Conservation (phyloP, 2,797 vertebrate species). For the Pseudochromis fuscus region DNA sequence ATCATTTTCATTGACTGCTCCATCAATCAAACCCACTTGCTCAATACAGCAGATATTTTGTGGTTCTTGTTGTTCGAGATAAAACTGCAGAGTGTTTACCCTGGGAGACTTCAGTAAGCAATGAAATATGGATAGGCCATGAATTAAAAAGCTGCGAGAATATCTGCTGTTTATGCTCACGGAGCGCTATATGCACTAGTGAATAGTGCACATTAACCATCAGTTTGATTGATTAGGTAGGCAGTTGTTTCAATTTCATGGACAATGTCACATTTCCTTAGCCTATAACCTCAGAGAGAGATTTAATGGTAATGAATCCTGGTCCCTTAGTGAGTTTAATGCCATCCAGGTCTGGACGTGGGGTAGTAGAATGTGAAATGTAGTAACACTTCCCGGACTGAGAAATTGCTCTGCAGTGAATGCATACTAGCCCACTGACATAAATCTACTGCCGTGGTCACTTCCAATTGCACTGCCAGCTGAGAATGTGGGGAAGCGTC, state of each 20-base stretch:
- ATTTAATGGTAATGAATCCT: constrained; percentile 82
- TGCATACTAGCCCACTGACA: constrained; percentile 60
- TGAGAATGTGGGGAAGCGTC: constrained; percentile 53
- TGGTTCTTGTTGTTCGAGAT: constrained; percentile 56
- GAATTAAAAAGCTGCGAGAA: constrained; percentile 70
- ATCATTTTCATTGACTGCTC: constrained; percentile 73
- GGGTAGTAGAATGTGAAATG: constrained; percentile 79
- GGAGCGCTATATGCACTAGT: constrained; percentile 42
- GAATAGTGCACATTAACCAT: constrained; percentile 65
- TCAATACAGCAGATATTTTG: constrained; percentile 67
- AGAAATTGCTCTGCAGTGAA: constrained; percentile 70
- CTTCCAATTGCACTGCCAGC: constrained; percentile 63
- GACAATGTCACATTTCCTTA: constrained; percentile 78
- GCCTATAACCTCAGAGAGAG: constrained; percentile 72
- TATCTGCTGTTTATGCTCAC: constrained; percentile 65
- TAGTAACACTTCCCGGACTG: constrained; percentile 64
- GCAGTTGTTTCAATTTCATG: constrained; percentile 77
- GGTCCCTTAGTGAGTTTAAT: constrained; percentile 72
- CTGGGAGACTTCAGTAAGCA: constrained; percentile 53
- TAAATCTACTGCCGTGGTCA: constrained; percentile 74
- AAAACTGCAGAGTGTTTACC: constrained; percentile 67
- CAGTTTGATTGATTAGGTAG: constrained; percentile 74
- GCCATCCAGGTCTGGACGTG: constrained; percentile 63
- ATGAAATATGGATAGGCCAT: constrained; percentile 71
- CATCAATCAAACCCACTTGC: constrained; percentile 68